Base-by-base conservation (phyloP, 2,113 vertebrate species). In the Clarias magur region DNA sequence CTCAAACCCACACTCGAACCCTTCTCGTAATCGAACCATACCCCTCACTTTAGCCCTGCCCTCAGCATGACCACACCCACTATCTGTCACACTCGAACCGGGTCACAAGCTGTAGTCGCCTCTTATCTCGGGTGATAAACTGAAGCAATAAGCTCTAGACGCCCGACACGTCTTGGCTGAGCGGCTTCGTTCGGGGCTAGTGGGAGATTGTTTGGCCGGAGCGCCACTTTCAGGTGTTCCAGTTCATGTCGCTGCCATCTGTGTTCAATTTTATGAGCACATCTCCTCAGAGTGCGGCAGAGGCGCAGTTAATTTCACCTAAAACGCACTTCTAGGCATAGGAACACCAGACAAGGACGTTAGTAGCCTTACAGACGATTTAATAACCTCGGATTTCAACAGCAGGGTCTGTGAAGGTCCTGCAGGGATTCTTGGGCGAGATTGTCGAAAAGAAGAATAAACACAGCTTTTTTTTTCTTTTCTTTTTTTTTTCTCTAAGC, bases 211-310 rank as follows among this genome's bases (percentile, higher is more conserved):
- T 54, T 54, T 78, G 76, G 76, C 76, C 4, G 16, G 34, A 34
- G 54, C 56, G 34, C 60, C 78, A 34, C 56, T 80, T 80, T 80
- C 56, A 80, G 78, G 78, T 80, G 78, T 80, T 80, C 78, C 78
- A 59, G 54, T 80, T 80, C 75, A 56, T 25, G 56, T 79, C 27
- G 75, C 53, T 56, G 75, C 75, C 75, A 79, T 59, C 78, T 80
- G 56, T 59, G 54, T 59, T 59, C 56, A 60, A 59, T 80, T 80
- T 60, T 60, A 59, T 1, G 15, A 57, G n/a, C 13, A 57, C 54
- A 21, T 34, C 21, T 59, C 78, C 78, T 80, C 78, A 21, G 54
- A 59, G 54, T 30, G n/a, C 11, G 3, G 19, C 16, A 10, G 78
- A 80, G 78, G 34, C 54, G 19, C 78, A 60, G 34, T 80, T 59